Base-by-base conservation (phyloP, 2,888 invertebrate genomes). In the Chrysomela aeneicollis region DNA sequence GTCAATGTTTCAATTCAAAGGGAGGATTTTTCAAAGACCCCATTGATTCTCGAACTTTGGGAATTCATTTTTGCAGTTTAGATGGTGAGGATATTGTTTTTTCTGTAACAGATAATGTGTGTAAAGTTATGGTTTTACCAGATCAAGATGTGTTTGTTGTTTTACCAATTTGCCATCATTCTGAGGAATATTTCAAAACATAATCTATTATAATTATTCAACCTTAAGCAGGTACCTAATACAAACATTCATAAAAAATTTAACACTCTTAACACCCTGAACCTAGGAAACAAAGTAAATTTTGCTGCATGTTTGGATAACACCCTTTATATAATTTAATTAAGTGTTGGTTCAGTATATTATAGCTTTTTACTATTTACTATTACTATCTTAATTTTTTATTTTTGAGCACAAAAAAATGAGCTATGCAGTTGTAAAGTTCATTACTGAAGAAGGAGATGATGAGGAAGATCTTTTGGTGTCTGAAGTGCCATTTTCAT, bases 401-500 rank as follows among this genome's bases (percentile, higher is more conserved):
- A 6, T 17, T 51, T 51, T 51, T 50, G n/a, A 9, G 19, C 19
- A 17, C 3, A 3, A 2, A 9, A 47, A 53, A n/a, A 59, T 59
- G 59, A 50, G 50, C 30, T 59, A 18, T 55, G 60, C 64, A 10
- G 64, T 61, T 9, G 55, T 64, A 0, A 57, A 55, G 18, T 64
- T 64, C 57, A 12, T 51, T 1, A 51, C 60, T 64, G 61, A 64
- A 37, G n/a, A 21, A 6, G 26, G 12, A 22, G 22, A 21, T 6
- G 51, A 15, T 50, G 26, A 19, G 9, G 58, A 59, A 17, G 63
- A 58, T 9, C 51, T 58, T n/a, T 26, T 61, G 10, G 61, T 61
- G 17, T 64, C 64, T 12, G 60, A 64, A 30, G 57, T 64, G 9
- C 64, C 64, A 30, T n/a, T 32, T 32, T 57, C 55, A n/a, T 64